Percentiles rank a stretch among this genome's conserved stretches.
Evolutionary conservation across 2,888 invertebrate genomes (phyloP).

Genomic region (Ormyrus thymus): DNA sequence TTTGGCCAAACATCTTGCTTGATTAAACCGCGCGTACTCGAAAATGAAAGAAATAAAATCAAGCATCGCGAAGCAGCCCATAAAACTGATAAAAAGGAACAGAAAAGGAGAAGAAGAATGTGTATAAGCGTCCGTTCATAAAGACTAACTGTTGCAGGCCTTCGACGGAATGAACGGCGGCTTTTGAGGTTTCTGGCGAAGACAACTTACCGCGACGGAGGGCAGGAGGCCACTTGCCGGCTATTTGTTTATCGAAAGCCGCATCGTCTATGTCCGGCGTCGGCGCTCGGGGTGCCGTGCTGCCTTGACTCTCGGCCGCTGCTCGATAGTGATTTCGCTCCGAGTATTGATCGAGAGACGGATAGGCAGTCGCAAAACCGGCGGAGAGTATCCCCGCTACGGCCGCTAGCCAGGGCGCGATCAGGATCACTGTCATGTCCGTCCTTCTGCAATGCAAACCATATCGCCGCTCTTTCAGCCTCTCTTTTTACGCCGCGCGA

Average conservation of each 20-base stretch:
- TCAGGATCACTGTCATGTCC: conserved; percentile 18
- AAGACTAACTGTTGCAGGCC: too few relatives aligned
- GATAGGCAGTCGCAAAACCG: conserved; percentile 23
- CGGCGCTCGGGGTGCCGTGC: background rate
- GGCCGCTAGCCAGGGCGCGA: conserved; percentile 2
- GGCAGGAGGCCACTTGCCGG: background rate
- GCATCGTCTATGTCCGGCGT: background rate
- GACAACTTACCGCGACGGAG: background rate
- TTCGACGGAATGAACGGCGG: too few relatives aligned
- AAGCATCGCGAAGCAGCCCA: too few relatives aligned
- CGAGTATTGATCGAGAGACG: conserved; percentile 46
- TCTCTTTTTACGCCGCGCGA: background rate
- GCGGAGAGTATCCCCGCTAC: conserved; percentile 13
- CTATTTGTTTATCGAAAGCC: background rate
- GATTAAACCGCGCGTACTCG: too few relatives aligned
- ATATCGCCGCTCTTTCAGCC: background rate
- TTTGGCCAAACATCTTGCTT: too few relatives aligned
- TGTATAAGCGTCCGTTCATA: too few relatives aligned
- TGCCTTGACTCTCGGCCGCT: background rate
- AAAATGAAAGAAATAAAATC: too few relatives aligned
- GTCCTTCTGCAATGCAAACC: conserved; percentile 5
- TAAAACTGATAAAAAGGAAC: too few relatives aligned
- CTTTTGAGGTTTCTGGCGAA: background rate
- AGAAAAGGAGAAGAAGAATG: too few relatives aligned
- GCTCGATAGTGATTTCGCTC: conserved; percentile 40